Evolutionary conservation across 2,888 invertebrate genomes (phyloP), one percentile per base, ranked within the genome.

Genomic region (Tortrix viridana): DNA sequence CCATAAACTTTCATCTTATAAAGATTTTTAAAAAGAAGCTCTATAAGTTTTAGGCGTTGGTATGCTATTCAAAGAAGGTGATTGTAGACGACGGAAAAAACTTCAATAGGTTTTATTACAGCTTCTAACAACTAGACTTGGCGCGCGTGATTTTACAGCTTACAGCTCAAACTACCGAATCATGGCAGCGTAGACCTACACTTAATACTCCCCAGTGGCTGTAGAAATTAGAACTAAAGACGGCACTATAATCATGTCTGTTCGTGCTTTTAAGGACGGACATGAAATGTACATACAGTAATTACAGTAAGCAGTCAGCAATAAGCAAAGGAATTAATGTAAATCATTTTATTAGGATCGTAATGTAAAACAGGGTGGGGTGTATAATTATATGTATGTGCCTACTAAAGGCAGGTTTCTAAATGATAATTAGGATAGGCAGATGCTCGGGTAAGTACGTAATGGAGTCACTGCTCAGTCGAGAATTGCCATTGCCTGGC

Each of bases 1-100:
- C 73, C 70, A 71, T 71, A 81, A 86, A 85, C 81, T 85, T 85
- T 78, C 70, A 73, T 77, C 80, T 82, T 83, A 76, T 73, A 79
- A 79, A 72, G 74, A 76, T 73, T 72, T 68, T 62, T 66, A 69
- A 72, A 71, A 77, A 76, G 73, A 75, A 74, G 69, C 68, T 69
- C 70, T 67, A 73, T 72, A 76, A 80, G 73, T 82, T 81, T 76
- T 74, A 81, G 67, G 67, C 38, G 37, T 19, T 41, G 52, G 20
- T 53, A 41, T 37, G 75, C 78, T 80, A 77, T 79, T 75, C 73
- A 72, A 75, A 71, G 65, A 74, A 38, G 43, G 32, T 14, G 32
- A 9, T 12, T 12, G 32, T 32, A 50, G 50, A 43, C 43, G 48
- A 48, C 41, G 46, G 26, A 50, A 50, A 20, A 54, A 55, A 32